Evolutionary conservation across 2,113 vertebrate species (phyloP), one percentile per base, ranked within the genome.

Genomic region (Nothoprocta perdicaria): DNA sequence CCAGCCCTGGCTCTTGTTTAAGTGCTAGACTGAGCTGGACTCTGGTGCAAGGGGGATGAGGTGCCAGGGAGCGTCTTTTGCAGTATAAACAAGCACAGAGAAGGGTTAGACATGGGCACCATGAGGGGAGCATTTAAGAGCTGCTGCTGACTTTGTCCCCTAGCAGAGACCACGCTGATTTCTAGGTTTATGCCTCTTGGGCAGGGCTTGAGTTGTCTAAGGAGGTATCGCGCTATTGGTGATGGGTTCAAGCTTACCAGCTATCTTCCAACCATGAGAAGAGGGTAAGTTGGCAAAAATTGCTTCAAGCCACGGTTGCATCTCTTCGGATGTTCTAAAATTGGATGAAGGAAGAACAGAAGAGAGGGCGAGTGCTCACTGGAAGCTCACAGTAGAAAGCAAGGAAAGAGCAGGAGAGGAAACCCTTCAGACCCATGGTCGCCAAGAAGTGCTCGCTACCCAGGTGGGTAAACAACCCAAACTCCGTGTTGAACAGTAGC

Each of bases 1-100:
- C n/a, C n/a, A 73, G 48, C 48, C 57, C 71, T 88, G 80, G 92
- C 90, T 46, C 29, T 84, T 68, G 24, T 10, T 53, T 29, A 46
- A 82, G 66, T 17, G 16, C 46, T 52, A 27, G 83, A 33, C 27
- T 31, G 38, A 5, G 3, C 11, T 45, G 72, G 53, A 24, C 62
- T 52, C 14, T 65, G 58, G 53, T 79, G 53, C 61, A 55, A 80
- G 33, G 1, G 43, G 31, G 27, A 22, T 88, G 88, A 17, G 85
- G 69, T 29, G 31, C 33, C 12, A 16, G n/a, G 69, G 13, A 86
- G 24, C 10, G 17, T 67, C 61, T 35, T 69, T 52, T 60, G 88
- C 68, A 84, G 65, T 38, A 50, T 58, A 17, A 67, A 13, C 67
- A 31, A 19, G 22, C 29, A 12, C 33, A 3, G 2, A 4, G 74